A percentile compares a stretch with the other conserved stretches of the same genome.
These are phyloP conservation scores for Apantesis nais DNA, from an alignment of 2,888 invertebrate genomes.

Conservation along the genomic window DNA sequence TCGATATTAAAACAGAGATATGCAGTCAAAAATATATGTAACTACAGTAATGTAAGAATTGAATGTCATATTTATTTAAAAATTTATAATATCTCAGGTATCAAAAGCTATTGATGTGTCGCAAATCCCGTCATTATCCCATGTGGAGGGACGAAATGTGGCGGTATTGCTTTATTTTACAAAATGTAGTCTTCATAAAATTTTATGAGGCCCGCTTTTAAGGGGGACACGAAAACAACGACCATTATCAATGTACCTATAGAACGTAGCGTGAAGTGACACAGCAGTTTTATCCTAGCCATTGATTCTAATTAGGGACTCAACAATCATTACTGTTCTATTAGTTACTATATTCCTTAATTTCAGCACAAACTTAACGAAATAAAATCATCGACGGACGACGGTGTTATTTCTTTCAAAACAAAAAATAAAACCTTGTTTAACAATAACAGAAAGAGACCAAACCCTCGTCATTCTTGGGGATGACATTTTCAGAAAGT, in stretches of 20 bases:
- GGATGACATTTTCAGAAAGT: constrained; percentile 16
- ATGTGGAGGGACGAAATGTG: constrained; percentile 52
- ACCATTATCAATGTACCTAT: constrained; percentile 70
- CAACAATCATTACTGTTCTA: constrained; percentile 62
- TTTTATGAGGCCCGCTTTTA: constrained; percentile 72
- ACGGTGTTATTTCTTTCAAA: constrained; percentile 2
- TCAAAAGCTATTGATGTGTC: constrained; percentile 50
- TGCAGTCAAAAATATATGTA: neutral
- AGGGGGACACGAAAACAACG: constrained; percentile 55
- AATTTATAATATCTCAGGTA: constrained; percentile 43
- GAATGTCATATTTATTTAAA: constrained; percentile 21
- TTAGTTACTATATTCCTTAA: constrained; percentile 54
- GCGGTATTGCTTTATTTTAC: constrained; percentile 71
- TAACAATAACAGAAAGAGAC: constrained; percentile 9
- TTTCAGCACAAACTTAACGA: constrained; percentile 33
- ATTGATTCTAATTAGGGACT: constrained; percentile 72
- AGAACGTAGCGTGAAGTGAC: constrained; percentile 51
- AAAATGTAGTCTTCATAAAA: constrained; percentile 77
- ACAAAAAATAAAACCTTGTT: constrained; percentile 15
- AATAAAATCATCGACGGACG: constrained; percentile 34
- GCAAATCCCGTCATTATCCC: constrained; percentile 57
- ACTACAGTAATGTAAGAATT: neutral
- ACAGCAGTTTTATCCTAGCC: constrained; percentile 57
- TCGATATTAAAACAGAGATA: too few species aligned
- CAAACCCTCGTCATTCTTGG: constrained; percentile 9